A percentile compares a stretch with the other conserved stretches of the same genome.
These are phyloP conservation scores for Pantherophis vulpinus DNA, from an alignment of 2,797 vertebrate species.

Conservation along the genomic window DNA sequence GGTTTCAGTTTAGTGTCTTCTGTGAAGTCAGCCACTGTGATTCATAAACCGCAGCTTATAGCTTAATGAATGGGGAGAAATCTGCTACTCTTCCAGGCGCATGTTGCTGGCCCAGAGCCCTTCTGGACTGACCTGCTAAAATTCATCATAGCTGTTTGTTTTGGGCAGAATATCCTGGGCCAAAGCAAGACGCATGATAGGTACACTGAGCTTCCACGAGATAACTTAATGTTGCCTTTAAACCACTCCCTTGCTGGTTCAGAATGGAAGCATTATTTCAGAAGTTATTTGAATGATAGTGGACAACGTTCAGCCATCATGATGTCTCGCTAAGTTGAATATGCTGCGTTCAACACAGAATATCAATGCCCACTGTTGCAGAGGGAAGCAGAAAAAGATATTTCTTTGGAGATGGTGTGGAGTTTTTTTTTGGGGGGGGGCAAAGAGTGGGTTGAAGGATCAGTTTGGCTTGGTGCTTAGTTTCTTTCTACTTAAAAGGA, in stretches of 20 bases:
- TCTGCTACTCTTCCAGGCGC: not conserved
- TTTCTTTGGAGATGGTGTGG: not conserved
- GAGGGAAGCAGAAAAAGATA: not conserved
- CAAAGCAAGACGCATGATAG: not conserved
- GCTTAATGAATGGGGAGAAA: not conserved
- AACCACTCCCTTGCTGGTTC: not conserved
- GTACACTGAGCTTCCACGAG: not conserved
- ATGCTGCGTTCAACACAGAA: not conserved
- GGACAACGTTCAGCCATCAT: not conserved
- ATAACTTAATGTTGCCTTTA: not conserved
- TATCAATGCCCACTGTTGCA: not conserved
- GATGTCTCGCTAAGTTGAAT: not conserved
- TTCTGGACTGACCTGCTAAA: not conserved
- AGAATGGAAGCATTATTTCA: not conserved
- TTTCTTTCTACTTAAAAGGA: not conserved
- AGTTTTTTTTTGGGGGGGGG: fast-evolving
- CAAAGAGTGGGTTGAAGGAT: not conserved
- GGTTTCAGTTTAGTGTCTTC: not conserved
- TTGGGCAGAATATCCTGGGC: not conserved
- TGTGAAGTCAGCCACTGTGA: not conserved
- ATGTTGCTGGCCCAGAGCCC: not conserved
- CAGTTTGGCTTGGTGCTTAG: not conserved
- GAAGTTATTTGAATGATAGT: not conserved
- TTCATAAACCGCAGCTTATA: not conserved
- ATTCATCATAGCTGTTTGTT: not conserved